phyloP scores from a whole-genome alignment of 2,113 vertebrate species.

The Carassius gibelio region DNA sequence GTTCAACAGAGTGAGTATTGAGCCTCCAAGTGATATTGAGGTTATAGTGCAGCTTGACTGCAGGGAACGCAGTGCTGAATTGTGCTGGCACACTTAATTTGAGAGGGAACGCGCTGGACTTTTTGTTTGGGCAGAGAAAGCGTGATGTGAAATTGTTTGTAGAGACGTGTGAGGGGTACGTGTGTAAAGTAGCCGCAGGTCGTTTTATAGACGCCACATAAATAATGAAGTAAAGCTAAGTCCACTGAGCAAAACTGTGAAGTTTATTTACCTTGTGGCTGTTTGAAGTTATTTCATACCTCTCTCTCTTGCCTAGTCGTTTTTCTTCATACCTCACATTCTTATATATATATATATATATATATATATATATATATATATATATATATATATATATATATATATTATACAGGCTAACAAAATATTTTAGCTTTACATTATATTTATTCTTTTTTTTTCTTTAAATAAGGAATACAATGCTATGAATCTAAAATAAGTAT shows the following conservation, averaged over 20 bases:
- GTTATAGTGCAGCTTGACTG: slow-evolving; percentile 37
- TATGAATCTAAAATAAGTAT: no score
- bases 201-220: slow-evolving; percentile 29
- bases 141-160: slow-evolving; percentile 13
- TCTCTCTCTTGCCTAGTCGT: no score
- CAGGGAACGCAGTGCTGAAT: slow-evolving; percentile 20
- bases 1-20: slow-evolving; percentile 3
- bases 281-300: slow-evolving; percentile 29
- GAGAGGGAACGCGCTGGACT: slow-evolving; percentile 20
- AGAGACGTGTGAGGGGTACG: not conserved
- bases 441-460: not conserved
- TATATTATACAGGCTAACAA: not conserved
- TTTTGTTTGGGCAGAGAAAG: slow-evolving; percentile 30
- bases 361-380: no score
- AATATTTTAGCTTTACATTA: not conserved
- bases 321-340: not conserved
- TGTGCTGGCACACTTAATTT: slow-evolving; percentile 29
- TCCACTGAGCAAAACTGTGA: slow-evolving; percentile 30
- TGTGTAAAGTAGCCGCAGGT: slow-evolving; percentile 35
- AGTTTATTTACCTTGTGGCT: slow-evolving; percentile 30
- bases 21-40: slow-evolving; percentile 35
- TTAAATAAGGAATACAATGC: no score
- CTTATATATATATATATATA: not conserved
- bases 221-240: slow-evolving; percentile 40
- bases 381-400: no score